Conservation (phyloP, 2,797 vertebrate species). For the Spinus pinus region DNA sequence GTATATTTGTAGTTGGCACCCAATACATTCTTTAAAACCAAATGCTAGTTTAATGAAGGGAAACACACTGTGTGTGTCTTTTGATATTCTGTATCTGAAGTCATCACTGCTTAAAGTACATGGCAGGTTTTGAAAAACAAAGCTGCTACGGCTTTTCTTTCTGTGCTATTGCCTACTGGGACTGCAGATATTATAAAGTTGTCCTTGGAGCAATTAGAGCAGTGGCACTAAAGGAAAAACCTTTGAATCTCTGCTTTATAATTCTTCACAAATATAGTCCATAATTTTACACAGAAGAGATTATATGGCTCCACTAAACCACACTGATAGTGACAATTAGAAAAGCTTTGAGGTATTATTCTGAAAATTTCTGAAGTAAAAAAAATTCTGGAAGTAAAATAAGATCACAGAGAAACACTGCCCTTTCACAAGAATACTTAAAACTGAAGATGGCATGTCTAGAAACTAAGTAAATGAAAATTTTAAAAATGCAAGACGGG, state of each 20-base stretch:
- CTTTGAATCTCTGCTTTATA: neutral
- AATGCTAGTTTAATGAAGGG: constrained; percentile 28
- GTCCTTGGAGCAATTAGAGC: neutral
- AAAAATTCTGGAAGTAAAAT: neutral
- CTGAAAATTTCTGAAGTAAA: neutral
- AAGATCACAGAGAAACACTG: neutral
- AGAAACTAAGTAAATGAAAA: neutral
- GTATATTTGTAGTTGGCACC: constrained; percentile 26
- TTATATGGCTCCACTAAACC: neutral
- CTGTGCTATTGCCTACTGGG: neutral
- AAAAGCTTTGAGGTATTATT: neutral
- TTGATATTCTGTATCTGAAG: constrained; percentile 37
- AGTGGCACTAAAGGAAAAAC: neutral
- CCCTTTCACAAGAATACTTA: neutral
- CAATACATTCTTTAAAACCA: constrained; percentile 38
- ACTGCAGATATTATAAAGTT: neutral
- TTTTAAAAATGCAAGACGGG: neutral
- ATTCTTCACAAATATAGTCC: neutral
- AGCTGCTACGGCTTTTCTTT: neutral
- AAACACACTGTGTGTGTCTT: neutral
- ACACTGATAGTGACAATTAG: neutral
- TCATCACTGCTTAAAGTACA: constrained; percentile 15
- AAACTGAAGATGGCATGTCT: neutral
- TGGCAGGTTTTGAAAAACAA: constrained; percentile 44
- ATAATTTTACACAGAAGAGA: neutral